Conservation (phyloP, 1,140 invertebrate species). For the Choristoneura fumiferana region DNA sequence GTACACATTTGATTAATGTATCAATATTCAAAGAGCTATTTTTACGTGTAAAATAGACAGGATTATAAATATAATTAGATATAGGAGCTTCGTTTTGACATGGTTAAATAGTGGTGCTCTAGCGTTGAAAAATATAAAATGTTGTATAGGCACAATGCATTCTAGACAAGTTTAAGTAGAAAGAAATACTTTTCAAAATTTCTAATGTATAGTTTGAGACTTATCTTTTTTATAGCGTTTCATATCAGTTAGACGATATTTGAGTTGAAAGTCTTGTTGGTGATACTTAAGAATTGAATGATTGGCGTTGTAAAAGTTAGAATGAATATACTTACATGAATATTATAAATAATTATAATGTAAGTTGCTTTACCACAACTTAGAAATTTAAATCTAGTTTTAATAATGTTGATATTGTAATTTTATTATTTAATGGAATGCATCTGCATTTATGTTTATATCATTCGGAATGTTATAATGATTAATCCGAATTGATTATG, state of each 20-base stretch:
- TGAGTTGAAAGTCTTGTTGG: neutral
- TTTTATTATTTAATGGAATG: constrained; percentile 49
- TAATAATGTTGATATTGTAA: constrained; percentile 41
- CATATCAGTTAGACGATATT: too few species aligned
- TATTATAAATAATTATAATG: constrained; percentile 29
- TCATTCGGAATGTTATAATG: constrained; percentile 34
- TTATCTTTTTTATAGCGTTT: too few species aligned
- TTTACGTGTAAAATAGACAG: neutral
- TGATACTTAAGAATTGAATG: constrained; percentile 13
- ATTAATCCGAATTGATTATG: constrained; percentile 34
- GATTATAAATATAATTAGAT: neutral
- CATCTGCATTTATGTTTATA: constrained; percentile 42
- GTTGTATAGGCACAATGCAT: too few species aligned
- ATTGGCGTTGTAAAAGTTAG: neutral
- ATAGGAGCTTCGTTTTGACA: constrained; percentile 1
- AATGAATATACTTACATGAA: constrained; percentile 14
- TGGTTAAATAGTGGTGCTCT: constrained; percentile 5
- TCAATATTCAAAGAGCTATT: constrained; percentile 1
- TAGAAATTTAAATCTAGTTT: constrained; percentile 43
- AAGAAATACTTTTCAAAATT: too few species aligned
- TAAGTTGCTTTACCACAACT: constrained; percentile 57
- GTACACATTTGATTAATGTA: neutral
- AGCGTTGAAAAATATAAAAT: neutral
- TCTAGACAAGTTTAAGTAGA: too few species aligned
- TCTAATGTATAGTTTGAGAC: too few species aligned